Conservation (phyloP, 2,797 vertebrate species). For the Sparus aurata region DNA sequence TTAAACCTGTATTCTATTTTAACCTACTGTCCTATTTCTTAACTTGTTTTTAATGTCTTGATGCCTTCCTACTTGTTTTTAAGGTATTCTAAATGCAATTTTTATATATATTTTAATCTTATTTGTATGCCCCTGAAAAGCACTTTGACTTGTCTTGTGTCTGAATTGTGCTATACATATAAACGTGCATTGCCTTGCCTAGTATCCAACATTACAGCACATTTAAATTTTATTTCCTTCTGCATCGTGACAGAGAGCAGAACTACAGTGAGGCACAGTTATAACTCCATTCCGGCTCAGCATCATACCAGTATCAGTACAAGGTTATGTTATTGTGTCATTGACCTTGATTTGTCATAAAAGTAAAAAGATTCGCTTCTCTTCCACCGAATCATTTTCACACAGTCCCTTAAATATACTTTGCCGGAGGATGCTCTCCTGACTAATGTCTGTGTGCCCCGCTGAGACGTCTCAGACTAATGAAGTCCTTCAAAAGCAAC, state of each 20-base stretch:
- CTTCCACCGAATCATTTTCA: background rate
- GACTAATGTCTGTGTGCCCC: background rate
- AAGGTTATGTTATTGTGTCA: background rate
- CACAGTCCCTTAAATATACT: slow-evolving; percentile 2
- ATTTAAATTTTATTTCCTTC: background rate
- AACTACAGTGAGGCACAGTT: background rate
- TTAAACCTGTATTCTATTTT: no score
- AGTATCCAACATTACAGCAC: no score
- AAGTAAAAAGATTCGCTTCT: background rate
- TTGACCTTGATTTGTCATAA: background rate
- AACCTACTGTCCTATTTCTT: no score
- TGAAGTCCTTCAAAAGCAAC: slow-evolving; percentile 32
- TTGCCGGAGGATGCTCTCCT: slow-evolving; percentile 1
- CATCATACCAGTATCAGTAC: background rate
- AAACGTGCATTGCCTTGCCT: no score
- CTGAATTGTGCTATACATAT: no score
- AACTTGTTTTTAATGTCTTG: no score
- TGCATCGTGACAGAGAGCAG: slow-evolving; percentile 12
- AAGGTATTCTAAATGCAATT: no score
- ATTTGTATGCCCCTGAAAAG: no score
- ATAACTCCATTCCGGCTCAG: background rate
- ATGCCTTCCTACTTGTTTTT: no score
- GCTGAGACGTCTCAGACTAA: slow-evolving; percentile 16
- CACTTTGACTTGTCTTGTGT: no score
- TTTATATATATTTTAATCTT: no score